These are phyloP conservation scores for Novumbra hubbsi DNA, from an alignment of 2,797 vertebrate genomes.

Conservation along the genomic window DNA sequence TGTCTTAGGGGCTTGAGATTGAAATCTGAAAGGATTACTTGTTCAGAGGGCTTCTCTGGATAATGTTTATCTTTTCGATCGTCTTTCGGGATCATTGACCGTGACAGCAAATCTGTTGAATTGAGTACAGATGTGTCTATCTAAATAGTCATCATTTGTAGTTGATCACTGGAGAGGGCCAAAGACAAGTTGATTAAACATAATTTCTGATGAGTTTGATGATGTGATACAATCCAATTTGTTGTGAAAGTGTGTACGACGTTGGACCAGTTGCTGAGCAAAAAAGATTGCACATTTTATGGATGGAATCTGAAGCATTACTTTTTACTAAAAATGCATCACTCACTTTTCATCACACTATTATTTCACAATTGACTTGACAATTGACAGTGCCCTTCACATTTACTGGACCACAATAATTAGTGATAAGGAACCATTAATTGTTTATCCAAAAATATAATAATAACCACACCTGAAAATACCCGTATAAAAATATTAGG, in stretches of 20 bases:
- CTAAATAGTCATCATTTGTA: slow-evolving; percentile 58
- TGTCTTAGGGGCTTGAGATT: slow-evolving; percentile 42
- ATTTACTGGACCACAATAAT: too few relatives aligned
- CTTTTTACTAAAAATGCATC: background rate
- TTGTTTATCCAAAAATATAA: too few relatives aligned
- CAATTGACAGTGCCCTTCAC: background rate
- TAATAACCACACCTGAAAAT: too few relatives aligned
- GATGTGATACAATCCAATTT: slow-evolving; percentile 22
- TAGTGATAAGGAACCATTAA: too few relatives aligned
- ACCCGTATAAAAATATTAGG: too few relatives aligned
- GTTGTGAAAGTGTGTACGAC: slow-evolving; percentile 34
- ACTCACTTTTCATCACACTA: background rate
- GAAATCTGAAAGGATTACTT: slow-evolving; percentile 57
- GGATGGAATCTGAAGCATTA: background rate
- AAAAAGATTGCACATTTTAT: slow-evolving; percentile 27
- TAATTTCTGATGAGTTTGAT: slow-evolving; percentile 49
- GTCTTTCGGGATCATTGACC: slow-evolving; percentile 57
- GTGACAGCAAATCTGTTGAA: slow-evolving; percentile 54
- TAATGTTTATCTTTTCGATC: slow-evolving; percentile 61
- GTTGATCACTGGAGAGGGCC: slow-evolving; percentile 52
- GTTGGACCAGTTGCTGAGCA: slow-evolving; percentile 22
- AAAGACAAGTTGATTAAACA: slow-evolving; percentile 60
- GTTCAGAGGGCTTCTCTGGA: slow-evolving; percentile 44
- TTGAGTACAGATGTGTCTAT: slow-evolving; percentile 68
- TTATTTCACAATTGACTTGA: background rate